Evolutionary conservation across 2,113 vertebrate species (phyloP), one percentile per base, ranked within the genome.

Genomic region (Tachysurus vachellii): DNA sequence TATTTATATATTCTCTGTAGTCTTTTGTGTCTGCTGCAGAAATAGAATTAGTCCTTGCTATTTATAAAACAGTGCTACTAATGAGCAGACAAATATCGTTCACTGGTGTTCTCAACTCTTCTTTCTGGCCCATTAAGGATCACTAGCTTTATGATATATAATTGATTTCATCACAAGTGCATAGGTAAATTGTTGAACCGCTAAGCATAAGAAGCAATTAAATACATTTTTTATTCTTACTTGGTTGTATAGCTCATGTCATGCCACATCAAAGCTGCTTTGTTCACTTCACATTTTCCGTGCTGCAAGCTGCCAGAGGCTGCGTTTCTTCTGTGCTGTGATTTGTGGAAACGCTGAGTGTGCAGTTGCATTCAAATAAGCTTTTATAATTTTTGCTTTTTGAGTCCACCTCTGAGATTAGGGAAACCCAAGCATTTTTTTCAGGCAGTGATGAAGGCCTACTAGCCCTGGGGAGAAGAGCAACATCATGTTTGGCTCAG

Each of bases 271-370:
- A 82, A 82, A 82, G 57, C 44, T 36, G 47, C 68, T 85, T 85
- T 62, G 26, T 54, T 28, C 6, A 28, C 5, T 47, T 13, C 44
- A 12, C 50, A 66, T 87, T 61, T 80, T 50, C 28, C 2, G 44
- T 12, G 53, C 10, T 68, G n/a, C 14, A 23, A 50, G 47, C 8
- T 77, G n/a, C 71, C 28, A 66, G 62, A 86, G 13, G n/a, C n/a
- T 87, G 50, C 0, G 36, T 56, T 59, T 81, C 80, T 80, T 75
- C 53, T 73, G 47, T 53, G 54, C 26, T 68, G 57, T 77, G 87
- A 88, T 87, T 87, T 79, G 19, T 84, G 50, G 64, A 68, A 68
- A 84, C 50, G 88, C 86, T 88, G 81, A 88, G 75, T 77, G 26
- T 62, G 85, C 83, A 47, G 47, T 90, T 90, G 19, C 68, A 80